These are phyloP conservation scores for Oeneis ivallda DNA, from an alignment of 2,888 invertebrate genomes.

Conservation along the genomic window DNA sequence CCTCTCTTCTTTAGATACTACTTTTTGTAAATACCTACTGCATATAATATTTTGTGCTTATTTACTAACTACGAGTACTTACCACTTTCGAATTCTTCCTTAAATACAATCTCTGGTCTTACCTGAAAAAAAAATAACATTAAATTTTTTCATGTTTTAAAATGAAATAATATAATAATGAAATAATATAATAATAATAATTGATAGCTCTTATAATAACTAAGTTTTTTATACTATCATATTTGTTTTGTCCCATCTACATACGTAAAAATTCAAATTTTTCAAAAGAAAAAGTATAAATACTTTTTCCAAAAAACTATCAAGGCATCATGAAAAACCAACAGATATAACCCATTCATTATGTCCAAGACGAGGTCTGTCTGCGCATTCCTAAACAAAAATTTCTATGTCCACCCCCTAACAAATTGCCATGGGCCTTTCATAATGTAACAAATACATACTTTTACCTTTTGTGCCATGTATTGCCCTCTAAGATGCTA, in stretches of 20 bases:
- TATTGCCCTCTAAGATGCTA: conserved; percentile 19
- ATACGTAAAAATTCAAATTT: not conserved
- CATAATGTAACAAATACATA: conserved; percentile 23
- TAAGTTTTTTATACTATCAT: too few relatives aligned
- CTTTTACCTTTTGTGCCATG: conserved; percentile 24
- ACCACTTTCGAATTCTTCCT: conserved; percentile 20
- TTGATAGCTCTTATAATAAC: too few relatives aligned
- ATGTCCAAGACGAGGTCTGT: conserved; percentile 4
- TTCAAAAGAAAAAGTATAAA: conserved; percentile 5
- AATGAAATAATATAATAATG: too few relatives aligned
- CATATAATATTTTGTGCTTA: not conserved
- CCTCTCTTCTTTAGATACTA: too few relatives aligned
- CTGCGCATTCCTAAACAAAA: conserved; percentile 20
- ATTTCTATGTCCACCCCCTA: conserved; percentile 17
- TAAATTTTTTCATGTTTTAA: too few relatives aligned
- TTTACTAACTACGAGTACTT: not conserved
- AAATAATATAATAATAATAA: too few relatives aligned
- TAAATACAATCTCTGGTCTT: conserved; percentile 22
- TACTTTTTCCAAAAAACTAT: conserved; percentile 9
- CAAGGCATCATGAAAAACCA: conserved; percentile 8
- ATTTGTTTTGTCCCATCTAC: too few relatives aligned
- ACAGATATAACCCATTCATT: conserved; percentile 11
- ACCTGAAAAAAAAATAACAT: conserved; percentile 22
- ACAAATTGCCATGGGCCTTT: conserved; percentile 27
- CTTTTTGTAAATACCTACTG: too few relatives aligned